Percentiles rank a stretch among this genome's conserved stretches.
phyloP scores from a whole-genome alignment of 2,797 vertebrate species.

The Glyptemys insculpta region DNA sequence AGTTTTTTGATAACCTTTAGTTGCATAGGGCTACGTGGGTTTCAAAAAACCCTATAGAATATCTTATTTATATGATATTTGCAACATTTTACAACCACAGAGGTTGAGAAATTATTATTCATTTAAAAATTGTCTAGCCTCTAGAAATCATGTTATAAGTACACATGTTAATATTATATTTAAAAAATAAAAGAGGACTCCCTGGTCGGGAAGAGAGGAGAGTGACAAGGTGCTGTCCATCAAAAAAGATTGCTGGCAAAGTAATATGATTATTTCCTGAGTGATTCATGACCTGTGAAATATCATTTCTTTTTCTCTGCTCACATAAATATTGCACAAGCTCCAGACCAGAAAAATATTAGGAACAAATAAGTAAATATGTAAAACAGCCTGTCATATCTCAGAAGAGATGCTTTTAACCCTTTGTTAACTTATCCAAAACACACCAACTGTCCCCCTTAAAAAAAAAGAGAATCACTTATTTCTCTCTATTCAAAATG shows the following conservation, averaged over 20 bases:
- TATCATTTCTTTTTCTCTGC: not conserved
- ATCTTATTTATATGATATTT: not conserved
- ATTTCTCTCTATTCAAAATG: not conserved
- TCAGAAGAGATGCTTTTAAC: not conserved
- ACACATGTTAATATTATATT: not conserved
- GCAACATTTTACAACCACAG: not conserved
- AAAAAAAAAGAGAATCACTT: not conserved
- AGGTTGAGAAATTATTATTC: not conserved
- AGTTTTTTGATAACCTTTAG: not conserved
- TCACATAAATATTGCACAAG: not conserved
- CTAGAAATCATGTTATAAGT: not conserved
- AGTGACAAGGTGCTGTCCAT: not conserved
- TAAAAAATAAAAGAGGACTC: not conserved
- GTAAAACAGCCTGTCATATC: not conserved
- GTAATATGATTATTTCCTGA: not conserved
- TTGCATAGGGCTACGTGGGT: not conserved
- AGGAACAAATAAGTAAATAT: not conserved
- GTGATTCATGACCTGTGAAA: not conserved
- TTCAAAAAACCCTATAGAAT: not conserved
- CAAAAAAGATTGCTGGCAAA: not conserved
- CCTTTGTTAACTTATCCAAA: not conserved
- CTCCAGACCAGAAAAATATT: not conserved
- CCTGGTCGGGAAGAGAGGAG: not conserved
- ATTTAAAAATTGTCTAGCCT: not conserved
- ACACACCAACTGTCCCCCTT: not conserved